Percentiles rank a stretch among this genome's conserved stretches.
Evolutionary conservation across 1,140 invertebrate genomes (phyloP).

Genomic region (Papilio xuthus): DNA sequence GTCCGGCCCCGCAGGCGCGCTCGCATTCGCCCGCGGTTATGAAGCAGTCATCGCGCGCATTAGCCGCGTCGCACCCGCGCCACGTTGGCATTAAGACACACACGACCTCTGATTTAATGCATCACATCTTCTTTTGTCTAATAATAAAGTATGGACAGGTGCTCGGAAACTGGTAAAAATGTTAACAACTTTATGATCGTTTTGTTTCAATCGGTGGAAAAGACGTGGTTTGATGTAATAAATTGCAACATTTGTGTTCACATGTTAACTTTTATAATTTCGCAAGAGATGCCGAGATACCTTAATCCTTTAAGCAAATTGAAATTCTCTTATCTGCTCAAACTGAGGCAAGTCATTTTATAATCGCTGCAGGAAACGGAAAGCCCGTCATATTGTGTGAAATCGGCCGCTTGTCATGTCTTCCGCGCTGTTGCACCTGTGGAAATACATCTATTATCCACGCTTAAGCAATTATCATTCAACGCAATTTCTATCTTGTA

Average conservation of each 20-base stretch:
- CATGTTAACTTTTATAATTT: not conserved
- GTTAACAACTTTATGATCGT: not conserved
- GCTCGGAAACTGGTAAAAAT: not conserved
- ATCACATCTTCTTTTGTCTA: not conserved
- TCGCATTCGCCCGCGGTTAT: not conserved
- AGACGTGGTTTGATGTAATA: not conserved
- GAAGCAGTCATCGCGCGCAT: constrained; percentile 24
- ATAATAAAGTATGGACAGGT: not conserved
- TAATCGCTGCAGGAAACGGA: constrained; percentile 73
- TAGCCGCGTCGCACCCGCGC: not conserved
- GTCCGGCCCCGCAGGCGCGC: too few relatives aligned
- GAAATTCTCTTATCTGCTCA: constrained; percentile 43
- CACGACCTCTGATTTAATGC: not conserved
- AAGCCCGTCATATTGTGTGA: constrained; percentile 74
- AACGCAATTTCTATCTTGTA: constrained; percentile 43
- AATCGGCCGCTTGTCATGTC: constrained; percentile 72
- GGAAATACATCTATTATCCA: constrained; percentile 63
- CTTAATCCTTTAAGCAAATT: not conserved
- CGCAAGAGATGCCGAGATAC: not conserved
- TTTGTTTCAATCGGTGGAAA: not conserved
- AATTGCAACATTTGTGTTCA: not conserved
- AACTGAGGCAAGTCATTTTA: constrained; percentile 54
- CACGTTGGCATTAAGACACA: not conserved
- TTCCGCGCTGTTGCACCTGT: constrained; percentile 75
- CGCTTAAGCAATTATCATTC: constrained; percentile 35